Conservation (phyloP, 2,888 invertebrate species). For the Sinhomidia bicolor region DNA sequence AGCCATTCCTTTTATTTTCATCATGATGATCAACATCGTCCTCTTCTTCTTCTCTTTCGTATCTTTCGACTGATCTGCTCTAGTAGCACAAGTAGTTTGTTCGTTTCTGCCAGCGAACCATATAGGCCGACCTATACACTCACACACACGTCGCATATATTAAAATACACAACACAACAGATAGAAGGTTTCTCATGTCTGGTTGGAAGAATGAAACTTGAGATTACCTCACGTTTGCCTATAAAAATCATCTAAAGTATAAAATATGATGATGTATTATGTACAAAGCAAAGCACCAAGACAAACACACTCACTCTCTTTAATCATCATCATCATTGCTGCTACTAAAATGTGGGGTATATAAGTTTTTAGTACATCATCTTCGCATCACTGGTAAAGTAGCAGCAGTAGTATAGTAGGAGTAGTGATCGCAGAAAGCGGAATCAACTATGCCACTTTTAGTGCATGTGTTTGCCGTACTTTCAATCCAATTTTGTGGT, state of each 20-base stretch:
- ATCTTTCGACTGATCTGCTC: conserved; percentile 24
- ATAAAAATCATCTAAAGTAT: conserved; percentile 43
- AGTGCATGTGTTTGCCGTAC: conserved; percentile 24
- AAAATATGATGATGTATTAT: conserved; percentile 34
- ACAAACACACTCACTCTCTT: neutral
- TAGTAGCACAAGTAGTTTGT: neutral
- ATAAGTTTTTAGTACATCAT: conserved; percentile 32
- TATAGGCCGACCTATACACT: neutral
- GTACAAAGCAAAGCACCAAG: neutral
- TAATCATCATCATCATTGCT: no score
- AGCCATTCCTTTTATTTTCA: conserved; percentile 30
- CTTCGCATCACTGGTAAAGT: conserved; percentile 25
- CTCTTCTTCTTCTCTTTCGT: no score
- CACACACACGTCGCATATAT: no score
- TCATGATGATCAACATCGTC: no score
- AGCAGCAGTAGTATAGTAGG: neutral
- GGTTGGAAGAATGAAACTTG: neutral
- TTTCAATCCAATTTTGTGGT: conserved; percentile 51
- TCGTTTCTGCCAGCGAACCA: neutral
- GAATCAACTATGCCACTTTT: conserved; percentile 26
- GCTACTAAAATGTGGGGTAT: conserved; percentile 34
- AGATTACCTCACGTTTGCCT: conserved; percentile 35
- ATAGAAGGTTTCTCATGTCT: conserved; percentile 16
- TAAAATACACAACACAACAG: neutral
- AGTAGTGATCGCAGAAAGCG: neutral